Conservation (phyloP, 2,888 invertebrate genomes). For the Eurois occulta region DNA sequence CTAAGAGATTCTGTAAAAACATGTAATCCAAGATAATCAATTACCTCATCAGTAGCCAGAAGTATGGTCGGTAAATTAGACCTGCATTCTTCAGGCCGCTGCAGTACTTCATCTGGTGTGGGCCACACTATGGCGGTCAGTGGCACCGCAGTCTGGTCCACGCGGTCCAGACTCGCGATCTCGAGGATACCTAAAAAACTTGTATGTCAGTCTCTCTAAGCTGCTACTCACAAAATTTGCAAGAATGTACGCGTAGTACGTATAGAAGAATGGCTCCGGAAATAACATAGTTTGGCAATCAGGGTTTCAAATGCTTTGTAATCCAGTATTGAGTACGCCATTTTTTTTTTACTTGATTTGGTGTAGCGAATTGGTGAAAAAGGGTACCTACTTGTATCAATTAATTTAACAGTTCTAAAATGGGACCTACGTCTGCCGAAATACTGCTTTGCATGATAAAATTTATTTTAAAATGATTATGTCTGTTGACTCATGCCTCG, state of each 20-base stretch:
- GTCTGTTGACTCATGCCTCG: background rate
- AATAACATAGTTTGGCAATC: background rate
- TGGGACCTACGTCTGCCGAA: background rate
- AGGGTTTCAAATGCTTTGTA: background rate
- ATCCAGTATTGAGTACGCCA: background rate
- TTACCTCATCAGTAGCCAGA: conserved; percentile 91
- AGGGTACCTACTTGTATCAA: background rate
- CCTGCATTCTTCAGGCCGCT: conserved; percentile 71
- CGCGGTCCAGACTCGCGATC: conserved; percentile 87
- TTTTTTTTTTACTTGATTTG: background rate
- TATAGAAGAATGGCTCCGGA: background rate
- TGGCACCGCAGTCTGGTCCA: conserved; percentile 92
- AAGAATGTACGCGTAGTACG: background rate
- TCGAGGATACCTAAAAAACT: conserved; percentile 76
- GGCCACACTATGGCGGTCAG: conserved; percentile 85
- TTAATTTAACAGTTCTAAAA: background rate
- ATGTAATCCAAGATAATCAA: background rate
- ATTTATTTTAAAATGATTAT: background rate
- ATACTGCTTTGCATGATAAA: background rate
- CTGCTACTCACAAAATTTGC: background rate
- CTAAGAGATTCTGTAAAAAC: background rate
- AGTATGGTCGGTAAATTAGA: conserved; percentile 86
- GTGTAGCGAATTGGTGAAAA: background rate
- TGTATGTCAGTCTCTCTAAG: background rate
- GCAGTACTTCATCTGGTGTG: conserved; percentile 67